Percentiles rank a stretch among this genome's conserved stretches.
phyloP scores from a whole-genome alignment of 92 coral and sea anemone genomes.

The Umimayanthus chanpuru region DNA sequence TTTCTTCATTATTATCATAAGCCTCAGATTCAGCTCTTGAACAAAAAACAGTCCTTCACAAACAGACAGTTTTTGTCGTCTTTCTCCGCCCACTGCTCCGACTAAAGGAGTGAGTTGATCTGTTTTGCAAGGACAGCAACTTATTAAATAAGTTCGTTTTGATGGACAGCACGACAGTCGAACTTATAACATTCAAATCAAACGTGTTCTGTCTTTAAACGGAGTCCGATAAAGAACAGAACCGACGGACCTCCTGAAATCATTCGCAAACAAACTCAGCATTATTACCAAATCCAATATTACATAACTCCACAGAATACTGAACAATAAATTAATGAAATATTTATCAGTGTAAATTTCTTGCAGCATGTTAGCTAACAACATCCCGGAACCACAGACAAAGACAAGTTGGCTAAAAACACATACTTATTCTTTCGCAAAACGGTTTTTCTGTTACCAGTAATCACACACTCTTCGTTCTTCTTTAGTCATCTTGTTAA shows the following conservation, averaged over 20 bases:
- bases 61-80: neutral
- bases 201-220: neutral
- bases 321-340: neutral
- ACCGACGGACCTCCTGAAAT: neutral
- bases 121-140: neutral
- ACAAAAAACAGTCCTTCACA: neutral
- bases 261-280: neutral
- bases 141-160: neutral
- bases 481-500: neutral
- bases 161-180: neutral
- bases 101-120: neutral
- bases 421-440: neutral
- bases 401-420: neutral
- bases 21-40: neutral
- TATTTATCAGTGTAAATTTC: neutral
- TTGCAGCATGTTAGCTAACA: neutral
- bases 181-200: too few relatives aligned
- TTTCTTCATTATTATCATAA: neutral
- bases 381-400: neutral
- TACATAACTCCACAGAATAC: neutral
- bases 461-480: neutral
- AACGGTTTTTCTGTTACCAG: neutral
- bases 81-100: slow-evolving; percentile 3
- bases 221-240: neutral
- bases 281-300: neutral